Base-by-base conservation (phyloP, 64 coral and sea anemone species). In the Actinia tenebrosa region DNA sequence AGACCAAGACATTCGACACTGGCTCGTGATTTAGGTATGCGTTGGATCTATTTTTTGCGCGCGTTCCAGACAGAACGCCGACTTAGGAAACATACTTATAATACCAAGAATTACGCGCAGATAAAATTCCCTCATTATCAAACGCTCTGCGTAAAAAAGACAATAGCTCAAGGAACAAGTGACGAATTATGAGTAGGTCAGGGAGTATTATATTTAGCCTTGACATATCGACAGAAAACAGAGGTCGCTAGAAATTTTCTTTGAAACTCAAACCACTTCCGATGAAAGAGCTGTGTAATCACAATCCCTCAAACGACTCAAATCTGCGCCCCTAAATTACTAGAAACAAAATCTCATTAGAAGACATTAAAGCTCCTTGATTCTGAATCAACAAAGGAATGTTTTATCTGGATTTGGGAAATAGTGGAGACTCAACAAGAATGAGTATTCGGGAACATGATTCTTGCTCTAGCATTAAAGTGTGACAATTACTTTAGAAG, bases 91-190 rank as follows among this genome's bases (percentile, higher is more conserved):
- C 91, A 96, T 96, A 82, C 88, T 72, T 77, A 22, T 52, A 93
- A 96, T 96, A 86, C 83, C 94, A 43, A 16, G 45, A 87, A 92
- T 95, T 87, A 84, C 71, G 45, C 14, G 47, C 64, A 89, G 91
- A 93, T 93, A 89, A 90, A 93, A 88, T 93, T 93, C 84, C 94
- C 85, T 58, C 80, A 93, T 93, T 96, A 89, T 90, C 26, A 78
- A 87, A 88, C 69, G 87, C 83, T 87, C 59, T 83, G 87, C 71
- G 75, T 80, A 78, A 87, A 89, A 37, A 87, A 88, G 88, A 96
- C 86, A 96, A 96, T 96, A 89, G 85, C 79, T 53, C 60, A 88
- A 91, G 54, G 71, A 90, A 79, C 80, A 78, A 64, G 84, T 87
- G 94, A 92, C 84, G 94, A 92, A 95, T 92, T 88, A 86, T 95